phyloP scores from a whole-genome alignment of 2,888 invertebrate species.

The Spatulosminthurus flaviceps region DNA sequence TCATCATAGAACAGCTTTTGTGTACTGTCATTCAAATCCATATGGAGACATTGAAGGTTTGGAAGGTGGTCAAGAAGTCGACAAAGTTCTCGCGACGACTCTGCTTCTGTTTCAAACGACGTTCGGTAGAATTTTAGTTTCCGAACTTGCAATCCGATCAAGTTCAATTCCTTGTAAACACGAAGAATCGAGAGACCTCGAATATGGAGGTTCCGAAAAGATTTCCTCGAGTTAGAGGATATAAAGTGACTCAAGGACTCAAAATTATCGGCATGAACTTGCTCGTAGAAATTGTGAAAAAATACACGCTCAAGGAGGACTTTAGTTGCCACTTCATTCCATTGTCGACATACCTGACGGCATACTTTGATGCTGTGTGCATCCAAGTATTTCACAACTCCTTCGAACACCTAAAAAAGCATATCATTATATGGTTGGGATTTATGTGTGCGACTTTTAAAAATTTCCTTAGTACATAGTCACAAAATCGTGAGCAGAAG shows the following conservation, averaged over 20 bases:
- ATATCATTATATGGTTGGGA: too few relatives aligned
- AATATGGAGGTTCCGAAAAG: conserved; percentile 22
- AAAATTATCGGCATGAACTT: conserved; percentile 27
- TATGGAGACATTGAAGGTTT: conserved; percentile 5
- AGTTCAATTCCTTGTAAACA: conserved; percentile 19
- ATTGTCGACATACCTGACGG: conserved; percentile 22
- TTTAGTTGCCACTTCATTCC: conserved; percentile 15
- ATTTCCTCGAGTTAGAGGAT: not conserved
- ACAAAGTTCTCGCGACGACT: conserved; percentile 8
- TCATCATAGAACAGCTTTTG: conserved; percentile 3
- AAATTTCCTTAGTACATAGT: too few relatives aligned
- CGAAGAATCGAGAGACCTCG: not conserved
- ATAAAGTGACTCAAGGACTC: conserved; percentile 6
- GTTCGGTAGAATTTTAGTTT: conserved; percentile 30
- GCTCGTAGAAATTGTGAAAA: conserved; percentile 31
- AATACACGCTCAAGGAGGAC: conserved; percentile 23
- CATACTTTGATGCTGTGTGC: conserved; percentile 11
- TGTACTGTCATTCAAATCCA: conserved; percentile 23
- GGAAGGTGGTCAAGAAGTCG: conserved; percentile 1
- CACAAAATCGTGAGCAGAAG: too few relatives aligned
- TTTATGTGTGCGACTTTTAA: too few relatives aligned
- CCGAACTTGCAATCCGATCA: conserved; percentile 2
- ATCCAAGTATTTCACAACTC: conserved; percentile 1
- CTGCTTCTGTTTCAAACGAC: conserved; percentile 28
- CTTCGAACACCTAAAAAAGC: not conserved